These are phyloP conservation scores for Gymnocephalus cernua DNA, from an alignment of 2,113 vertebrate species.

Conservation along the genomic window DNA sequence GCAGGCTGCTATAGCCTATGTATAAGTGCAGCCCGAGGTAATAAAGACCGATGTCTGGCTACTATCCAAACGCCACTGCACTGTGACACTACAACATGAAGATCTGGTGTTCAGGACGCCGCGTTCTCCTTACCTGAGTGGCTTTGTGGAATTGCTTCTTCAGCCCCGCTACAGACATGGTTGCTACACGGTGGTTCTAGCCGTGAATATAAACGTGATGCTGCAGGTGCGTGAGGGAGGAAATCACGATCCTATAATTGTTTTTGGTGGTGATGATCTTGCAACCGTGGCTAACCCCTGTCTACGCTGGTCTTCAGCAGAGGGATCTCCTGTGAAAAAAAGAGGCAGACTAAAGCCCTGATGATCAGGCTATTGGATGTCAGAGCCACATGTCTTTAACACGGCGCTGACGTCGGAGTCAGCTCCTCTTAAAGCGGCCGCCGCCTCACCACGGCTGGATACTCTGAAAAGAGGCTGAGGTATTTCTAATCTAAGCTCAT, in stretches of 20 bases:
- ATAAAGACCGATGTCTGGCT: not conserved
- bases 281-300: slow-evolving; percentile 53
- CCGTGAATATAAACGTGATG: slow-evolving; percentile 6
- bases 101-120: not conserved
- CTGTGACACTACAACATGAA: not conserved
- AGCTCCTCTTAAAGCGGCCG: slow-evolving; percentile 74
- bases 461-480: not conserved
- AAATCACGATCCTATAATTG: slow-evolving; percentile 40
- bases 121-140: slow-evolving; percentile 85
- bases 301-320: slow-evolving; percentile 57
- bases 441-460: not conserved
- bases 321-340: slow-evolving; percentile 74
- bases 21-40: not conserved
- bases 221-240: slow-evolving; percentile 6
- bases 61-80: not conserved
- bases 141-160: slow-evolving; percentile 94
- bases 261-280: slow-evolving; percentile 41
- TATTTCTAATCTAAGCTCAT: slow-evolving; percentile 14
- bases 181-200: slow-evolving; percentile 55
- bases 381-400: slow-evolving; percentile 60
- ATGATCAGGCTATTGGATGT: slow-evolving; percentile 70
- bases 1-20: too few species aligned
- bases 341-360: slow-evolving; percentile 59
- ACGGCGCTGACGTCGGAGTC: slow-evolving; percentile 74
- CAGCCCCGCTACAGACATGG: slow-evolving; percentile 90